These are phyloP conservation scores for Diplolepis rosae DNA, from an alignment of 2,888 invertebrate species.

Conservation along the genomic window DNA sequence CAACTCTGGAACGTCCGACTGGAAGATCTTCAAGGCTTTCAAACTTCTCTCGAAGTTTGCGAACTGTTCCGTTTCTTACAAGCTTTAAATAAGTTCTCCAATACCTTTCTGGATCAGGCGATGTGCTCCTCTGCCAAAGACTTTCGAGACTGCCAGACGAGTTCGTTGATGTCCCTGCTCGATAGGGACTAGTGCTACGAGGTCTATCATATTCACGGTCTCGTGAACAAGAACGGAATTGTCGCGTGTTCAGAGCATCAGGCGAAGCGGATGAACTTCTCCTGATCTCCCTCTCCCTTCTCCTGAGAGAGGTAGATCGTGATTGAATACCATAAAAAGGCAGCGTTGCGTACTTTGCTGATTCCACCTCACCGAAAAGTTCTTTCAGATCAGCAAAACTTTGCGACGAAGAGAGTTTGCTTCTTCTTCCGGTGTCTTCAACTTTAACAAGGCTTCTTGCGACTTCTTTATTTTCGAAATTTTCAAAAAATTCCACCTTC, in stretches of 20 bases:
- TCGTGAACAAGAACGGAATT: constrained; percentile 73
- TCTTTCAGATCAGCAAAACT: constrained; percentile 86
- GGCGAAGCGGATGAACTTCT: constrained; percentile 62
- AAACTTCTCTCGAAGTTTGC: constrained; percentile 85
- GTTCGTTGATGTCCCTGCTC: constrained; percentile 63
- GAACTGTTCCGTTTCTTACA: constrained; percentile 85
- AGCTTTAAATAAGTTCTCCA: constrained; percentile 82
- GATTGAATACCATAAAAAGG: constrained; percentile 64
- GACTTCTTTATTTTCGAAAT: constrained; percentile 74
- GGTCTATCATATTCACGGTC: constrained; percentile 67
- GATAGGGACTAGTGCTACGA: constrained; percentile 71
- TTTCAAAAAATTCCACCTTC: constrained; percentile 88
- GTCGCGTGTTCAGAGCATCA: constrained; percentile 65
- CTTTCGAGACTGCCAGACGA: constrained; percentile 80
- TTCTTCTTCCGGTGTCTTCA: constrained; percentile 52
- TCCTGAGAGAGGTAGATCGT: constrained; percentile 50
- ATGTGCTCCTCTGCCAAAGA: constrained; percentile 82
- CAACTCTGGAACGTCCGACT: constrained; percentile 57
- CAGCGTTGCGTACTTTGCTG: constrained; percentile 77
- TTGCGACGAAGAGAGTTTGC: constrained; percentile 77
- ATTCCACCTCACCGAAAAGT: constrained; percentile 85
- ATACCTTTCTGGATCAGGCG: constrained; percentile 83
- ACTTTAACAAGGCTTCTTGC: constrained; percentile 42
- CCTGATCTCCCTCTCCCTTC: constrained; percentile 48
- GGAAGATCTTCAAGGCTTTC: constrained; percentile 79